A percentile compares a stretch with the other conserved stretches of the same genome.
These are phyloP conservation scores for Equus quagga DNA, from an alignment of 2,113 vertebrate genomes.

Conservation along the genomic window DNA sequence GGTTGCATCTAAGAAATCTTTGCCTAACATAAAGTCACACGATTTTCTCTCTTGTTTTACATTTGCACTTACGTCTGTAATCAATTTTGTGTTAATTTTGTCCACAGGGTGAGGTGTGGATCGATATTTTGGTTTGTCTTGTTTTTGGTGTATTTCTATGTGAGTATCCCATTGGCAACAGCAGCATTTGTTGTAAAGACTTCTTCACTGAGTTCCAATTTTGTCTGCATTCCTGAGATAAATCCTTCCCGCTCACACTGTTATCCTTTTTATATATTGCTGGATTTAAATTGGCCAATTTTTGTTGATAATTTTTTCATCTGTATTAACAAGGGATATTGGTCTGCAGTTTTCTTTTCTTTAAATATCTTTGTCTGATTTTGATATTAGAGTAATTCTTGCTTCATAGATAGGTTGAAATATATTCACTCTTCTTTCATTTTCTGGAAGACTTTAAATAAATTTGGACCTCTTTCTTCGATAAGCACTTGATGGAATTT, in stretches of 20 bases:
- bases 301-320: neutral
- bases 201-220: neutral
- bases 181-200: neutral
- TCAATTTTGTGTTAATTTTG: neutral
- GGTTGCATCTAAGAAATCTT: neutral
- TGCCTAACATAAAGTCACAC: neutral
- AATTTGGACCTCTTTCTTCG: neutral
- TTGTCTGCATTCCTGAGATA: neutral
- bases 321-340: neutral
- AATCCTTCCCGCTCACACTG: too few relatives aligned
- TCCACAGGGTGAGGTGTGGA: too few relatives aligned
- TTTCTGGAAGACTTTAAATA: too few relatives aligned
- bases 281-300: too few relatives aligned
- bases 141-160: neutral
- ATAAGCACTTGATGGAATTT: neutral
- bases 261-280: too few relatives aligned
- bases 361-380: neutral
- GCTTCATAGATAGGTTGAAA: too few relatives aligned
- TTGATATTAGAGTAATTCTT: neutral
- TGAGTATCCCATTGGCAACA: neutral
- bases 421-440: too few relatives aligned
- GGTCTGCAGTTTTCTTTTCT: neutral
- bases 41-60: neutral
- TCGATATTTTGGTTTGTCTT: neutral
- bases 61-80: neutral